Conservation (phyloP, 2,797 vertebrate genomes). For the Lophura swinhoii region DNA sequence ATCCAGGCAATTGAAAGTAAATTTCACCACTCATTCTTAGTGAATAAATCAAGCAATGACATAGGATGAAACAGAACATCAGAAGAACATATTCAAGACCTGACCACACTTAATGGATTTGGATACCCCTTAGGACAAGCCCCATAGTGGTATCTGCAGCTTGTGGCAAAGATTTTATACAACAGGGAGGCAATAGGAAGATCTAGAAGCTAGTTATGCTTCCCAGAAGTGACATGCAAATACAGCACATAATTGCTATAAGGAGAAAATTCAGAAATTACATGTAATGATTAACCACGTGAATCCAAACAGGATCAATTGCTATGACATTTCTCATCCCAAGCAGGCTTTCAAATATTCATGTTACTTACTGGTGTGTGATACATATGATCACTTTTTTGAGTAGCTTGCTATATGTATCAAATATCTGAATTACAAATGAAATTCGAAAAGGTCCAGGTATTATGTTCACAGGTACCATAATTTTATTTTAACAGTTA, state of each 20-base stretch:
- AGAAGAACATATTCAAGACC: not conserved
- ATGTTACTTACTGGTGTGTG: not conserved
- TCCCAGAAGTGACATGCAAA: not conserved
- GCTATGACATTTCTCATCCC: not conserved
- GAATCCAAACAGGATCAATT: not conserved
- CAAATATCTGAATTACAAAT: not conserved
- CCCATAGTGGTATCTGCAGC: not conserved
- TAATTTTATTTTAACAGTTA: constrained; percentile 3
- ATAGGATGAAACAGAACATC: not conserved
- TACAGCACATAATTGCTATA: not conserved
- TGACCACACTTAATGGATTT: not conserved
- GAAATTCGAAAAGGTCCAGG: not conserved
- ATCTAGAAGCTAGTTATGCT: not conserved
- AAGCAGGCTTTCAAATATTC: not conserved
- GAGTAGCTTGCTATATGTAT: not conserved
- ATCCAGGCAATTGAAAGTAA: not conserved
- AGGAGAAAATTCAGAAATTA: not conserved
- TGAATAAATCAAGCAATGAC: not conserved
- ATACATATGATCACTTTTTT: not conserved
- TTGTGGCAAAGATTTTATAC: not conserved
- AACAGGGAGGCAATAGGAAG: not conserved
- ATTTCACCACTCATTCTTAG: not conserved
- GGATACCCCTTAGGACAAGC: not conserved
- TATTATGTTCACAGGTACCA: not conserved
- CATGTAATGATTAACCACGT: not conserved